Evolutionary conservation across 2,888 invertebrate species (phyloP).

Genomic region (Pasiphila rectangulata): DNA sequence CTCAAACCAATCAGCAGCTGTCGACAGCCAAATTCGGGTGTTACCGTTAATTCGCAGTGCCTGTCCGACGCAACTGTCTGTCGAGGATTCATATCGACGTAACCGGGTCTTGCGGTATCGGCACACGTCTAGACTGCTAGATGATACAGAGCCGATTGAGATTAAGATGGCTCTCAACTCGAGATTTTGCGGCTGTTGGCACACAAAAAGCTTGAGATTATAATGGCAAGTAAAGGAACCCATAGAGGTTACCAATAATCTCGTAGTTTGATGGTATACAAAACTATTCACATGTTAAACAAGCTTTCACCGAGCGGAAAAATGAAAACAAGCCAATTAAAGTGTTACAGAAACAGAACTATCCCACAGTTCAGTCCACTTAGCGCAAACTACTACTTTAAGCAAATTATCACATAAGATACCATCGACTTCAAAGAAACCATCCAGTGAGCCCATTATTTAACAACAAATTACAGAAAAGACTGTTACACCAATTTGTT

Average conservation of each 20-base stretch:
- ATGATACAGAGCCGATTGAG: conserved; percentile 10
- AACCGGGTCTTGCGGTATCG: conserved; percentile 61
- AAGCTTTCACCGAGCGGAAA: conserved; percentile 1
- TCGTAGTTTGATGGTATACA: too few relatives aligned
- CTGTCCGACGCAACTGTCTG: conserved; percentile 36
- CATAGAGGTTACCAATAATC: too few relatives aligned
- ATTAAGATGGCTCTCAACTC: not conserved
- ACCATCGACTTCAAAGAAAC: conserved; percentile 21
- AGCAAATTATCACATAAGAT: conserved; percentile 23
- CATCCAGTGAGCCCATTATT: conserved; percentile 19
- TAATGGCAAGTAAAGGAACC: too few relatives aligned
- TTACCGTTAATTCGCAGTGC: conserved; percentile 62
- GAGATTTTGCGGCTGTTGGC: not conserved
- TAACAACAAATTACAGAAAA: conserved; percentile 21
- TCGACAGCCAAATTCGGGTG: conserved; percentile 59
- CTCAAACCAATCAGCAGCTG: conserved; percentile 23
- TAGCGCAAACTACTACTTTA: conserved; percentile 19
- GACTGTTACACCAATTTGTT: conserved; percentile 45
- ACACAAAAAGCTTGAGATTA: not conserved
- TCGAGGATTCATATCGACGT: conserved; percentile 66
- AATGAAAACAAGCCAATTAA: conserved; percentile 15
- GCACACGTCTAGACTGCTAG: conserved; percentile 29
- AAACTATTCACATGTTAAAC: not conserved
- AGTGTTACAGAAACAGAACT: conserved; percentile 10
- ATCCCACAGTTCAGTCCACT: conserved; percentile 15